Evolutionary conservation across 2,888 invertebrate species (phyloP), one percentile per base, ranked within the genome.

Genomic region (Standfussiana lucernea): DNA sequence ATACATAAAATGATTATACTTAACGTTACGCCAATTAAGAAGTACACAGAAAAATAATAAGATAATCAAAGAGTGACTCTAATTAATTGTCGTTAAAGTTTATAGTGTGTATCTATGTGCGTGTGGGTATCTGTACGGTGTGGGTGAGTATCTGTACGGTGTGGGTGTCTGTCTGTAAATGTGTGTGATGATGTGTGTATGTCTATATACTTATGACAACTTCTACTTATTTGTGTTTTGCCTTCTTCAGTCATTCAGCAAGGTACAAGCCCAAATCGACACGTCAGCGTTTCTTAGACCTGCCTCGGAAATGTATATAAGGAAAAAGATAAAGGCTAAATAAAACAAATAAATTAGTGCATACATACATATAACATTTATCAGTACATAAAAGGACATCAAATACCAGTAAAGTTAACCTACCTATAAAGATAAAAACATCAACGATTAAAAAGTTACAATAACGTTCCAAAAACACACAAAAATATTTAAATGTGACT

Each of bases 361-460:
- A 35, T 42, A 28, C 1, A 35, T 45, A 28, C 18, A 24, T 42
- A 65, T 42, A 65, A 65, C 45, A 62, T 76, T 68, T 75, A 75
- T 75, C 67, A 72, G 15, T 65, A 82, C 75, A 82, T 82, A 56
- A 68, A 82, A 56, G 8, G 53, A 64, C 56, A 76, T 68, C 28
- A 45, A 75, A 62, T 75, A 79, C 28, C 21, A 65, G 15, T 64
- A 42, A 66, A 45, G 59, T 61, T 61, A 74, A 50, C 15, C 18
- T 82, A 75, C 18, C 3, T 42, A 56, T 66, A 53, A 28, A 75
- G 7, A 56, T 73, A 68, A 24, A 69, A 81, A 82, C 77, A 77
- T 80, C 77, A 82, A 82, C 68, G 28, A 68, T 69, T 77, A 47
- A 79, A 56, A 82, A 56, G 35, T n/a, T 79, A 80, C 5, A 82